phyloP scores from a whole-genome alignment of 2,888 invertebrate genomes.

The Lypha dubia region DNA sequence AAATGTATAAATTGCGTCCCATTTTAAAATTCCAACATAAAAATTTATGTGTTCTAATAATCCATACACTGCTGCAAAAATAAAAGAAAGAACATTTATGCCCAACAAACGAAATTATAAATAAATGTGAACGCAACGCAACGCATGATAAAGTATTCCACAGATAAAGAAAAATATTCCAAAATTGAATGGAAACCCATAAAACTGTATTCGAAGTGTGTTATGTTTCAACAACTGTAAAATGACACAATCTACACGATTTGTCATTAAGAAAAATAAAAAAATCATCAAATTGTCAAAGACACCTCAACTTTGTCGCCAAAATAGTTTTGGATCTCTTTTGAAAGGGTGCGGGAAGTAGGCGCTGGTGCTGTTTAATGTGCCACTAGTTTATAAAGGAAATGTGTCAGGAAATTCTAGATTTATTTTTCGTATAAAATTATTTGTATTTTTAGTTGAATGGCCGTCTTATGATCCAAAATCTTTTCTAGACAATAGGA shows the following conservation, averaged over 20 bases:
- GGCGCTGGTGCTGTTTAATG: not conserved
- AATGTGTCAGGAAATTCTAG: conserved; percentile 66
- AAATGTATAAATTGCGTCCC: too few relatives aligned
- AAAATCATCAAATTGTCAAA: conserved; percentile 26
- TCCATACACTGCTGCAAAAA: not conserved
- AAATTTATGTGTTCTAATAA: not conserved
- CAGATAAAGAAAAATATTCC: not conserved
- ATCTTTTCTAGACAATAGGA: not conserved
- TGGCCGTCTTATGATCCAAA: conserved; percentile 28
- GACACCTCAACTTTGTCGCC: conserved; percentile 58
- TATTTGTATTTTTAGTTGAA: conserved; percentile 22
- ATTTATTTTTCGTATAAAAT: conserved; percentile 37
- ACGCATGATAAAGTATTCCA: not conserved
- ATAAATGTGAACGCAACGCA: not conserved
- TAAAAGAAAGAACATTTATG: conserved; percentile 26
- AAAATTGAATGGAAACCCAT: conserved; percentile 33
- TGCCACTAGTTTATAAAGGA: conserved; percentile 49
- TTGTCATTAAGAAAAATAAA: conserved; percentile 52
- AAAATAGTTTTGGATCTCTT: conserved; percentile 23
- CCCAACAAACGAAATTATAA: too few relatives aligned
- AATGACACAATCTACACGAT: conserved; percentile 61
- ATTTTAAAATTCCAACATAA: too few relatives aligned
- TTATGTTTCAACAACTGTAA: conserved; percentile 55
- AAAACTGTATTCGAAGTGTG: conserved; percentile 32
- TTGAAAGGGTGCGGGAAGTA: not conserved